Evolutionary conservation across 1,140 invertebrate genomes (phyloP).

Genomic region (Ceratina calcarata): DNA sequence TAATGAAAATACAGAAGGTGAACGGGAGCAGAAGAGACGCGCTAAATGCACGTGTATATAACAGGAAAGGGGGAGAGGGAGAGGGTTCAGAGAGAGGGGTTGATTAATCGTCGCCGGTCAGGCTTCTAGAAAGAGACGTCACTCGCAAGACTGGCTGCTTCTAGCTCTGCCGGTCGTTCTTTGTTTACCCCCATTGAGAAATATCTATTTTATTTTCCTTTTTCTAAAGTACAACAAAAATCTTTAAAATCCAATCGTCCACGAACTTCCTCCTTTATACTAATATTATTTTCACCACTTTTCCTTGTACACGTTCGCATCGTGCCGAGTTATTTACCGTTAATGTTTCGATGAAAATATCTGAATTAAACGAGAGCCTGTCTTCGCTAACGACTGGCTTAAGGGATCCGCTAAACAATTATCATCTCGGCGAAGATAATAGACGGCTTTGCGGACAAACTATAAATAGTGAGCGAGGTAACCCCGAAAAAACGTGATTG

Average conservation of each 20-base stretch:
- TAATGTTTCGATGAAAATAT: no score
- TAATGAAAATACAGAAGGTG: constrained; percentile 67
- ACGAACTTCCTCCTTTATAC: no score
- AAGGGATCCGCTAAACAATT: constrained; percentile 63
- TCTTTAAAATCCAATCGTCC: no score
- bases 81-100: constrained; percentile 55
- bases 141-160: constrained; percentile 67
- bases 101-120: constrained; percentile 70
- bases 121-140: constrained; percentile 67
- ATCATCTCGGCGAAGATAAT: constrained; percentile 72
- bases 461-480: constrained; percentile 72
- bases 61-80: constrained; percentile 24
- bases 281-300: no score
- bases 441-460: constrained; percentile 65
- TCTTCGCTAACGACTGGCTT: constrained; percentile 31
- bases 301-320: no score
- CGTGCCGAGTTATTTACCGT: no score
- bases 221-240: neutral
- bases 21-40: constrained; percentile 44
- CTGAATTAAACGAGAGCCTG: constrained; percentile 38
- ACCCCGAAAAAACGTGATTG: constrained; percentile 72
- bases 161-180: constrained; percentile 55
- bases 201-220: constrained; percentile 30
- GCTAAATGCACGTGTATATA: constrained; percentile 68
- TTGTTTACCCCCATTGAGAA: constrained; percentile 56